Conservation (phyloP, 2,113 vertebrate species). For the Scatophagus argus region DNA sequence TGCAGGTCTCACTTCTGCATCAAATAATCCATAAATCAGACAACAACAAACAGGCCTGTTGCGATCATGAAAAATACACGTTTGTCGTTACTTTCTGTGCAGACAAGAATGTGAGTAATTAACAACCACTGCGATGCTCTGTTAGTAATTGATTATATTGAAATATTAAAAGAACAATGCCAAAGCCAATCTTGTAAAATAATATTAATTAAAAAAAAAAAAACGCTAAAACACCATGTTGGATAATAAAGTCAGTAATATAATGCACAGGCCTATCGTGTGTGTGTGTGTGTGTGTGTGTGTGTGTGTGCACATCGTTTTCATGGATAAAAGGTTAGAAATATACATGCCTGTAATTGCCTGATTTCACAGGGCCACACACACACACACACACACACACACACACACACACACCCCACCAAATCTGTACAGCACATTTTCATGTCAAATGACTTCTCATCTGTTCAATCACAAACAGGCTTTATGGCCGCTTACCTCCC, state of each 20-base stretch:
- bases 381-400: conserved; percentile 47
- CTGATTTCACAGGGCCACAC: conserved; percentile 53
- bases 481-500: conserved; percentile 25
- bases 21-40: conserved; percentile 16
- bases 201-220: not conserved
- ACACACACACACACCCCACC: not conserved
- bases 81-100: not conserved
- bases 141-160: not conserved
- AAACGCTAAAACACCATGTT: not conserved
- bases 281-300: conserved; percentile 8
- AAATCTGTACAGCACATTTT: conserved; percentile 68
- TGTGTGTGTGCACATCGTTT: not conserved
- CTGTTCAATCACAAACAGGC: conserved; percentile 13
- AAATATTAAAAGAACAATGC: not conserved
- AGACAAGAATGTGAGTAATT: not conserved
- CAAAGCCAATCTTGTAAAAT: not conserved
- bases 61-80: not conserved
- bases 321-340: conserved; percentile 30
- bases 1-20: not conserved
- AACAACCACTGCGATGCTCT: not conserved
- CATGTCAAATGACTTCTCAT: conserved; percentile 27
- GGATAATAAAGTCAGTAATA: not conserved
- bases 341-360: conserved; percentile 55
- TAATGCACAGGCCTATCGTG: not conserved
- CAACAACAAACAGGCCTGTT: not conserved